These are phyloP conservation scores for Archegozetes longisetosus DNA, from an alignment of 1,140 invertebrate species.

Conservation along the genomic window DNA sequence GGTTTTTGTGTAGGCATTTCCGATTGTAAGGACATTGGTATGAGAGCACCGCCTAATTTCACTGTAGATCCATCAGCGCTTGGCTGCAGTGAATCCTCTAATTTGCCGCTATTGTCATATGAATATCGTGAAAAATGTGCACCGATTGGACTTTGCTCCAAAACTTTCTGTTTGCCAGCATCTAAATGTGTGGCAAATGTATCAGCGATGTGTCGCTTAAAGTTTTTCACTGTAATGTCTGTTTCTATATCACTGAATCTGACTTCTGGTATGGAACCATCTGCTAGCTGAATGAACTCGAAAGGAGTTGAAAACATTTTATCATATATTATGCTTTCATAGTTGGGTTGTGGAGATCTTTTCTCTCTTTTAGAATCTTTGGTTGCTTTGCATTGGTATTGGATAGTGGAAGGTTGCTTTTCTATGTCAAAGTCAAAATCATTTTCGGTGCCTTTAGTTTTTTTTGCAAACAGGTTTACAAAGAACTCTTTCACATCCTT, in stretches of 20 bases:
- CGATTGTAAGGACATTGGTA: background rate
- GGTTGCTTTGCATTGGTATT: background rate
- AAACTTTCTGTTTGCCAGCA: background rate
- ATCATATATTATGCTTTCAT: constrained; percentile 5
- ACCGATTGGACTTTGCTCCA: constrained; percentile 17
- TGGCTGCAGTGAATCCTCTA: background rate
- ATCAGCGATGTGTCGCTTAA: constrained; percentile 20
- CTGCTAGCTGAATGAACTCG: constrained; percentile 18
- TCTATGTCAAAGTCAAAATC: constrained; percentile 2
- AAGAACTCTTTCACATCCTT: constrained; percentile 16
- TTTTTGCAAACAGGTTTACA: constrained; percentile 10
- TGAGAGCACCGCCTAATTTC: background rate
- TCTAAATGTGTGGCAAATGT: constrained; percentile 18
- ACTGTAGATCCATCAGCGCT: background rate
- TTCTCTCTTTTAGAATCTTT: background rate
- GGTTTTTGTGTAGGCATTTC: background rate
- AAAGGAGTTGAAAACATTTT: constrained; percentile 12
- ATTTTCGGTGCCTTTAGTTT: background rate
- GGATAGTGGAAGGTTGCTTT: background rate
- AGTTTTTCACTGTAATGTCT: constrained; percentile 16
- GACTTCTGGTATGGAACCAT: constrained; percentile 19
- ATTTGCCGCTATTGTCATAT: background rate
- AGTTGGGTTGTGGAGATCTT: background rate
- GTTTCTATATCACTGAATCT: constrained; percentile 18
- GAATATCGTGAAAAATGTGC: constrained; percentile 16